These are phyloP conservation scores for Ecdyonurus torrentis DNA, from an alignment of 2,888 invertebrate species.

Conservation along the genomic window DNA sequence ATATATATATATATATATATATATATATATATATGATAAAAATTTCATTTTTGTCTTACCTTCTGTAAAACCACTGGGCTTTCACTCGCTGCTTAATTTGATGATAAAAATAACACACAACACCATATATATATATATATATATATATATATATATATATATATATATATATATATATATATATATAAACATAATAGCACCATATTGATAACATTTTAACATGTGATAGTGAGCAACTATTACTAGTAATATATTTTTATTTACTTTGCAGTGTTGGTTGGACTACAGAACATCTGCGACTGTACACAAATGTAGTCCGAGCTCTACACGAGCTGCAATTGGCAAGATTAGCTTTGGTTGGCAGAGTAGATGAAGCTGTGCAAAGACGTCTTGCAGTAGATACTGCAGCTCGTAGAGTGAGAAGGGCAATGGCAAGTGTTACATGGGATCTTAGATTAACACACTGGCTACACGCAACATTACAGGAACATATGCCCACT, in stretches of 20 bases:
- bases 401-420: slow-evolving; percentile 45
- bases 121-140: too few species aligned
- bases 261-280: not conserved
- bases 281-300: not conserved
- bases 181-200: too few species aligned
- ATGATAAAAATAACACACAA: too few species aligned
- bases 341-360: slow-evolving; percentile 41
- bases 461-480: slow-evolving; percentile 58
- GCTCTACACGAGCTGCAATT: slow-evolving; percentile 49
- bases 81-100: too few species aligned
- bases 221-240: not conserved
- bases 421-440: slow-evolving; percentile 47
- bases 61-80: too few species aligned
- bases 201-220: not conserved
- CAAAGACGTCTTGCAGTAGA: slow-evolving; percentile 50
- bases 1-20: too few species aligned
- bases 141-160: too few species aligned
- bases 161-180: too few species aligned
- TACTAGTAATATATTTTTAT: not conserved
- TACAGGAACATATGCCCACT: slow-evolving; percentile 48
- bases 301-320: slow-evolving; percentile 33
- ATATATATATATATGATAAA: too few species aligned
- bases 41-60: too few species aligned
- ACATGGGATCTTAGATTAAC: slow-evolving; percentile 55
- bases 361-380: slow-evolving; percentile 45